Evolutionary conservation across 2,888 invertebrate species (phyloP), one percentile per base, ranked within the genome.

Genomic region (Epistrophe grossulariae): DNA sequence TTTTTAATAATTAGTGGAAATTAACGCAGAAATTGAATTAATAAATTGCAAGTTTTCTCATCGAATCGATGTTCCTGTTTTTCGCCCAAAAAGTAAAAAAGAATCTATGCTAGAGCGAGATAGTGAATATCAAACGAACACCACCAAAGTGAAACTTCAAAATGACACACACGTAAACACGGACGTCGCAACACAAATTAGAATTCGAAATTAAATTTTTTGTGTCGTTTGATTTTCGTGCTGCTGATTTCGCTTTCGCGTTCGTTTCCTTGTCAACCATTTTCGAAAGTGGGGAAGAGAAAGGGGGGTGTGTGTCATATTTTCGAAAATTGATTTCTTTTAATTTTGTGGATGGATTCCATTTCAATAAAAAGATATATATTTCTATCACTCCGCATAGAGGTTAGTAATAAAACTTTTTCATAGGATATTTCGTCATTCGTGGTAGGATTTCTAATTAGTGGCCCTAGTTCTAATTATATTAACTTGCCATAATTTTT

Each of bases 141-240:
- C 87, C 31, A 87, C 11, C 40, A 79, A 87, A 83, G 71, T 52
- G 74, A 87, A 87, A 87, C 85, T 87, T 87, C 85, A 87, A 87
- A 87, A 79, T 87, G 85, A 87, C 78, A 82, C 79, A 87, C 81
- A 24, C 66, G 48, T 35, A 24, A 24, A 24, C 24, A 24, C 24
- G 24, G 24, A 48, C n/a, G 8, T 64, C 28, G 6, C 28, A 64
- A 82, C 64, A 83, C 79, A 83, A 83, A 82, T 87, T 83, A 82
- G 64, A 79, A 83, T 83, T 87, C 79, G 83, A 79, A 66, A 81
- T 68, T 15, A 17, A 66, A 35, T 66, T 76, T 64, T 35, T n/a
- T 64, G 77, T 60, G 77, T 77, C 71, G 76, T 77, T 81, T 77
- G 66, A 59, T 52, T 59, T 48, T 76, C 52, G 64, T 70, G 80